Conservation (phyloP, 2,113 vertebrate genomes). For the rat (Rattus norvegicus) region DNA sequence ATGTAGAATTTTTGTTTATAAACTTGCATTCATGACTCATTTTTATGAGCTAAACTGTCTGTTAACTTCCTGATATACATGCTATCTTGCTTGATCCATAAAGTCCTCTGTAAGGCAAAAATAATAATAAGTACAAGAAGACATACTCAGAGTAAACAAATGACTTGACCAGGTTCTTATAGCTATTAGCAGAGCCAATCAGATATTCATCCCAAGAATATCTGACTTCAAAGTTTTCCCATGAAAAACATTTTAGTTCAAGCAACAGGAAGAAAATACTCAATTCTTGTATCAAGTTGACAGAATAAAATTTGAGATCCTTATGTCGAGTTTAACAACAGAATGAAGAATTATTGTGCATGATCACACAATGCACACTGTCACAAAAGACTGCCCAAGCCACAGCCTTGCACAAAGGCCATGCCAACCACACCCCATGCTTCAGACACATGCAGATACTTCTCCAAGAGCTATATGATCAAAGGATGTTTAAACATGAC, state of each 20-base stretch:
- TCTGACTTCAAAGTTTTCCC: background rate
- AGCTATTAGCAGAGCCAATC: background rate
- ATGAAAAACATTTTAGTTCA: background rate
- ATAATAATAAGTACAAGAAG: background rate
- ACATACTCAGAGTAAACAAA: background rate
- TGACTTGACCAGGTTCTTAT: background rate
- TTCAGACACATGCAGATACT: background rate
- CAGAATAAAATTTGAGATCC: background rate
- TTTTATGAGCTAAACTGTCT: slow-evolving; percentile 10
- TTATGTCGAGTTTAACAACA: background rate
- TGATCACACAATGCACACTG: background rate
- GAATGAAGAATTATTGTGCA: background rate
- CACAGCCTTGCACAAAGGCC: background rate
- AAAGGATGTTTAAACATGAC: background rate
- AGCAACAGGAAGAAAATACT: background rate
- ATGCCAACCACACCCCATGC: background rate
- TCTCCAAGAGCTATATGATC: background rate
- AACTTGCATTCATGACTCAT: slow-evolving; percentile 25
- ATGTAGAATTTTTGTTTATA: background rate
- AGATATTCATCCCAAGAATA: background rate
- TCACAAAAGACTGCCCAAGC: background rate
- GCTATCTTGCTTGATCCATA: background rate
- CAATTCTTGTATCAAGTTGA: background rate
- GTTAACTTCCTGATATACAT: background rate
- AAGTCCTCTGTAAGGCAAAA: background rate